Conservation (phyloP, 2,113 vertebrate genomes). For the Vulpes vulpes region DNA sequence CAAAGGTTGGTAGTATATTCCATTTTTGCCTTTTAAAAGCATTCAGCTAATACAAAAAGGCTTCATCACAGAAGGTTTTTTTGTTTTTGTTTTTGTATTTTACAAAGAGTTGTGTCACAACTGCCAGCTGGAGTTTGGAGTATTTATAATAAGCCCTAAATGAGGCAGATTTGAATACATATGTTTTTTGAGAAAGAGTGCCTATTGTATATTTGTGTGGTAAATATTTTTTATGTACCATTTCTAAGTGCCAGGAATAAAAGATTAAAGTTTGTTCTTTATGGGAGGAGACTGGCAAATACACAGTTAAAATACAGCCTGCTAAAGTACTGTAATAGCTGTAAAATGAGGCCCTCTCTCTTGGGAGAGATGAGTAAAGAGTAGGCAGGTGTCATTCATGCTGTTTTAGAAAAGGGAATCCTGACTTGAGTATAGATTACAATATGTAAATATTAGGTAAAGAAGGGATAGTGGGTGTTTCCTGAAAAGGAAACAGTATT, state of each 20-base stretch:
- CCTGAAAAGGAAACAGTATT: not conserved
- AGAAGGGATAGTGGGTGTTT: not conserved
- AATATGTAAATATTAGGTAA: constrained; percentile 11
- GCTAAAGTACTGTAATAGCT: not conserved
- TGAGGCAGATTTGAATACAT: not conserved
- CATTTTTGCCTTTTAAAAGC: not conserved
- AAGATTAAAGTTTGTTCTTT: constrained; percentile 14
- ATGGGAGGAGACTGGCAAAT: not conserved
- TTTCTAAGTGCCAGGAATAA: constrained; percentile 18
- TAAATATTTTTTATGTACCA: constrained; percentile 35
- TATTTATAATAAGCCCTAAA: not conserved
- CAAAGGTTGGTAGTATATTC: not conserved
- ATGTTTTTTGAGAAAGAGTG: not conserved
- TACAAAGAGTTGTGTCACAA: not conserved
- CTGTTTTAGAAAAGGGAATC: not conserved
- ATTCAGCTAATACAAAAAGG: not conserved
- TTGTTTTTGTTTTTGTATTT: not conserved
- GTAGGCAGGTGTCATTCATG: not conserved
- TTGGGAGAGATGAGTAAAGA: not conserved
- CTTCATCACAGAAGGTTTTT: not conserved
- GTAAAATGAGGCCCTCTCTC: not conserved
- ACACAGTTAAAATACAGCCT: constrained; percentile 9
- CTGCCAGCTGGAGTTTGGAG: not conserved
- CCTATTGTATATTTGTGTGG: not conserved
- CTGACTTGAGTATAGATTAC: not conserved